Evolutionary conservation across 1,140 invertebrate genomes (phyloP).

Genomic region (Spodoptera litura): DNA sequence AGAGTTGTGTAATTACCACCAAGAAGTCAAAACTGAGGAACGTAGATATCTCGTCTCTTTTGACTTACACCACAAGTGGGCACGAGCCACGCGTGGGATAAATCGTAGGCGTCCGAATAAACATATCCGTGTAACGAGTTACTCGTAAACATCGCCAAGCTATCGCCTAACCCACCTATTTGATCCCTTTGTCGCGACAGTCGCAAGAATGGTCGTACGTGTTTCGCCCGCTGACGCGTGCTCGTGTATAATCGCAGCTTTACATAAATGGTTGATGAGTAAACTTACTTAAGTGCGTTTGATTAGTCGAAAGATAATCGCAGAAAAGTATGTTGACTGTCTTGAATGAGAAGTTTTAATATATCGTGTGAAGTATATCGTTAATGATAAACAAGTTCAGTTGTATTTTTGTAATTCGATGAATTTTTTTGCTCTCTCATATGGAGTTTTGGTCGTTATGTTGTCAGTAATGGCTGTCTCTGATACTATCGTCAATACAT

Average conservation of each 20-base stretch:
- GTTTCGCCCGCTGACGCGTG: not conserved
- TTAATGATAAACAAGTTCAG: too few species aligned
- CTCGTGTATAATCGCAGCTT: slow-evolving; percentile 3
- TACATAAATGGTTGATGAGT: not conserved
- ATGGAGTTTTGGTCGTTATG: too few species aligned
- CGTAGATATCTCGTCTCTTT: not conserved
- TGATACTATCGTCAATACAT: too few species aligned
- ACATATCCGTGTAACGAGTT: slow-evolving; percentile 74
- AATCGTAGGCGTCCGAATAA: slow-evolving; percentile 78
- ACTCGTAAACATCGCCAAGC: slow-evolving; percentile 69
- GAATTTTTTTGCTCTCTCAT: too few species aligned
- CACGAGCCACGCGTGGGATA: slow-evolving; percentile 76
- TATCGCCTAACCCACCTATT: slow-evolving; percentile 48
- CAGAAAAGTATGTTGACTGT: not conserved
- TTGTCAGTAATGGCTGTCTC: too few species aligned
- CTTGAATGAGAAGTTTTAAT: not conserved
- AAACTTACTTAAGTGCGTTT: not conserved
- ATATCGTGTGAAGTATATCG: too few species aligned
- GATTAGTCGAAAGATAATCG: not conserved
- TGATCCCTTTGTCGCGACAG: slow-evolving; percentile 22
- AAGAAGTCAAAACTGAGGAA: too few species aligned
- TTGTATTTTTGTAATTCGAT: too few species aligned
- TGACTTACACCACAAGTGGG: slow-evolving; percentile 48
- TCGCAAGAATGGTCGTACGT: not conserved
- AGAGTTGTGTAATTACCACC: too few species aligned